A percentile compares a stretch with the other conserved stretches of the same genome.
These are phyloP conservation scores for Trachymyrmex septentrionalis DNA, from an alignment of 1,140 invertebrate genomes.

Conservation along the genomic window DNA sequence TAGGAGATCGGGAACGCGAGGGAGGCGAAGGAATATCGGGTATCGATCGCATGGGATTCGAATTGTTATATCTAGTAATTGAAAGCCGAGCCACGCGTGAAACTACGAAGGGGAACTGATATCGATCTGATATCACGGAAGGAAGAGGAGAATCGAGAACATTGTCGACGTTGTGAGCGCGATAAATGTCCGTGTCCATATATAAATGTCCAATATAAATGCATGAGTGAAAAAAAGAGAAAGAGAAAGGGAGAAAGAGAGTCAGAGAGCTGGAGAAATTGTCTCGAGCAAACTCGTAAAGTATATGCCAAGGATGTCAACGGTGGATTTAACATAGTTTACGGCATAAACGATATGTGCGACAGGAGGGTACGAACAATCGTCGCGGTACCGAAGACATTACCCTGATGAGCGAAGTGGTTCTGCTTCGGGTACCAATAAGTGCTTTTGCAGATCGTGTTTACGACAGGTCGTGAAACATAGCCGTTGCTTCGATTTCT, in stretches of 20 bases:
- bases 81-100: neutral
- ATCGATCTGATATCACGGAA: neutral
- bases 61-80: slow-evolving; percentile 27
- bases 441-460: neutral
- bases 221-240: neutral
- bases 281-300: slow-evolving; percentile 23
- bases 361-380: neutral
- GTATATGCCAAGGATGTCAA: neutral
- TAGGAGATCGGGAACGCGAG: slow-evolving; percentile 26
- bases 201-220: neutral
- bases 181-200: neutral
- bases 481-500: neutral
- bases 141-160: neutral
- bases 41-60: slow-evolving; percentile 29
- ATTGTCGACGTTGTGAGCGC: neutral
- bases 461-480: slow-evolving; percentile 36
- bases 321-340: neutral
- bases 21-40: slow-evolving; percentile 24
- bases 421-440: slow-evolving; percentile 27
- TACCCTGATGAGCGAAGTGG: neutral
- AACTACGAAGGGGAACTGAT: neutral
- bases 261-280: slow-evolving; percentile 11
- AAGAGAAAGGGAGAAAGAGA: slow-evolving; percentile 2
- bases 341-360: neutral
- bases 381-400: slow-evolving; percentile 31